These are phyloP conservation scores for Hyles euphorbiae DNA, from an alignment of 1,140 invertebrate genomes.

Conservation along the genomic window DNA sequence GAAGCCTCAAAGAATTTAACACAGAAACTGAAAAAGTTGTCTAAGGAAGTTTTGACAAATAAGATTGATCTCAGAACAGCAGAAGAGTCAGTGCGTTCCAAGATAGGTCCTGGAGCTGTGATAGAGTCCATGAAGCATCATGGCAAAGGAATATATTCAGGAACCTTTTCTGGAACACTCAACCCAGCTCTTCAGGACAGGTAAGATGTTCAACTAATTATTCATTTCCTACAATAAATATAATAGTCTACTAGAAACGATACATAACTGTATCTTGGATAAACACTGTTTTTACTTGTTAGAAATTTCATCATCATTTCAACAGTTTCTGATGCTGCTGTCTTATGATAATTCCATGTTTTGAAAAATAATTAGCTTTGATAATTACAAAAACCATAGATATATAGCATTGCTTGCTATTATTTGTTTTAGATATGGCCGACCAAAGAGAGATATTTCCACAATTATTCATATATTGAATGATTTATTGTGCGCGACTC, in stretches of 20 bases:
- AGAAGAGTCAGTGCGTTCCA: constrained; percentile 65
- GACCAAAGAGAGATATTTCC: constrained; percentile 93
- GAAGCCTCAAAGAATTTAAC: constrained; percentile 94
- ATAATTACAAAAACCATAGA: too few species aligned
- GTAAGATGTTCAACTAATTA: constrained; percentile 23
- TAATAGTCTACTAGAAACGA: too few species aligned
- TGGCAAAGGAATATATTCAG: constrained; percentile 92
- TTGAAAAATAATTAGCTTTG: too few species aligned
- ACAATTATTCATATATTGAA: constrained; percentile 97
- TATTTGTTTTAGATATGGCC: constrained; percentile 79
- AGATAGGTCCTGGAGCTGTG: constrained; percentile 85
- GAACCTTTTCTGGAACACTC: constrained; percentile 90
- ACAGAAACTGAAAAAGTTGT: constrained; percentile 92
- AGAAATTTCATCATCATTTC: too few species aligned
- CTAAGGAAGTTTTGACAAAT: constrained; percentile 88
- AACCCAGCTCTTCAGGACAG: constrained; percentile 96
- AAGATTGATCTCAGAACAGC: constrained; percentile 76
- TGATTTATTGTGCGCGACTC: constrained; percentile 92
- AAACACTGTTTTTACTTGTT: too few species aligned
- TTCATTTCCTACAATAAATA: too few species aligned
- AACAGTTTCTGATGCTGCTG: too few species aligned
- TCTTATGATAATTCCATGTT: too few species aligned
- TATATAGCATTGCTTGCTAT: not conserved
- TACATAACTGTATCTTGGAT: too few species aligned
- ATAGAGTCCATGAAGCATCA: constrained; percentile 96